These are phyloP conservation scores for Eupithecia vulgata DNA, from an alignment of 2,888 invertebrate genomes.

Conservation along the genomic window DNA sequence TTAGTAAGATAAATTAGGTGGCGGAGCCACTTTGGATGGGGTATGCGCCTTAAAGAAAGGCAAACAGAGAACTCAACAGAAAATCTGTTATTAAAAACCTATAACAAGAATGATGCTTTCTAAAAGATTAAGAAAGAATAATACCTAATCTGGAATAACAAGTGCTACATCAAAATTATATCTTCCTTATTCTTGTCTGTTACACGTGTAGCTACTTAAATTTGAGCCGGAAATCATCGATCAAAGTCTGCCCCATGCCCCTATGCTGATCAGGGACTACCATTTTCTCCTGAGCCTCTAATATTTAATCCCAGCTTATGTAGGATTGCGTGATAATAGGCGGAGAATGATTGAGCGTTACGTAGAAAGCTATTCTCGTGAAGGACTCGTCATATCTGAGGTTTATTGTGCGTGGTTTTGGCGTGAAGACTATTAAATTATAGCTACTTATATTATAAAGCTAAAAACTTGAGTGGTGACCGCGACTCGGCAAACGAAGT, in stretches of 20 bases:
- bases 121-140: not conserved
- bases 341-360: slow-evolving; percentile 61
- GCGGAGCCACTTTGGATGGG: too few species aligned
- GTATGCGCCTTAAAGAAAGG: too few species aligned
- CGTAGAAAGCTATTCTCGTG: slow-evolving; percentile 46
- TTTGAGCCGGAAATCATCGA: slow-evolving; percentile 54
- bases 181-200: slow-evolving; percentile 19
- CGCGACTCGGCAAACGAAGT: too few species aligned
- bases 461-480: too few species aligned
- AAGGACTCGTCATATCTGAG: slow-evolving; percentile 3
- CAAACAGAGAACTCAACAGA: not conserved
- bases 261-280: slow-evolving; percentile 45
- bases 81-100: not conserved
- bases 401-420: slow-evolving; percentile 14
- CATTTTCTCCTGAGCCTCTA: slow-evolving; percentile 55
- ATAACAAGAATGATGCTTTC: not conserved
- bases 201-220: slow-evolving; percentile 48
- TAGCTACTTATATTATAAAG: too few species aligned
- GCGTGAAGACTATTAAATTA: not conserved
- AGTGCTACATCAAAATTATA: slow-evolving; percentile 23
- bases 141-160: not conserved
- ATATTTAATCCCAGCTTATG: slow-evolving; percentile 61
- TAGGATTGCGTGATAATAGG: slow-evolving; percentile 64
- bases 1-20: too few species aligned
- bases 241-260: slow-evolving; percentile 59